phyloP scores from a whole-genome alignment of 2,113 vertebrate species.

The Callopanchax toddi region DNA sequence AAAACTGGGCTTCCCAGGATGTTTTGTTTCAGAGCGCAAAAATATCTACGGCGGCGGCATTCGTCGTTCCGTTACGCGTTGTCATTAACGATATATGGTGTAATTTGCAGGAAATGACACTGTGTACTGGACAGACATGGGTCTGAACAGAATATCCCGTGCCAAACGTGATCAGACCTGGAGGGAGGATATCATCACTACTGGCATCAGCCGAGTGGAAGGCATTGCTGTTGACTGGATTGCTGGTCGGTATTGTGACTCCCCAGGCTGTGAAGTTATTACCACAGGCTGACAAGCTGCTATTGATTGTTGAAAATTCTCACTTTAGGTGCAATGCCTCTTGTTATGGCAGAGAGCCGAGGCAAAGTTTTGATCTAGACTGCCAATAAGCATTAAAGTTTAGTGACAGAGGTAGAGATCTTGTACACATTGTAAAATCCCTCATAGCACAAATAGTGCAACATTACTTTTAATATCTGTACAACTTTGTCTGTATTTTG shows the following conservation, averaged over 20 bases:
- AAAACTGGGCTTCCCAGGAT: conserved; percentile 58
- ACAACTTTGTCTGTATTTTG: neutral
- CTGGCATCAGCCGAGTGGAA: conserved; percentile 95
- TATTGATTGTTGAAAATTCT: conserved; percentile 14
- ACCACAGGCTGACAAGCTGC: conserved; percentile 5
- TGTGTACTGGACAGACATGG: conserved; percentile 99
- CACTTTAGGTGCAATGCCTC: neutral
- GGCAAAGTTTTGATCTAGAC: conserved; percentile 2
- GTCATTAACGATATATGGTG: conserved; percentile 40
- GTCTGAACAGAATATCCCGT: conserved; percentile 94
- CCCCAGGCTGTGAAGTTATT: neutral
- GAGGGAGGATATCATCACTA: conserved; percentile 95
- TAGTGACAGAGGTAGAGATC: neutral
- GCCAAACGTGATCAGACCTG: conserved; percentile 96
- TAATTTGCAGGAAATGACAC: conserved; percentile 90
- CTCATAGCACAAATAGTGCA: neutral
- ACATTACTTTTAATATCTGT: neutral
- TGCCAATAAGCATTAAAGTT: neutral
- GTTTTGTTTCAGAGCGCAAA: conserved; percentile 47
- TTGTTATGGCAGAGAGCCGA: neutral
- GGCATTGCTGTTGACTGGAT: conserved; percentile 98
- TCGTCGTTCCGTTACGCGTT: conserved; percentile 39
- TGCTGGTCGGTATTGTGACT: conserved; percentile 82
- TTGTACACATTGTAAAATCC: neutral
- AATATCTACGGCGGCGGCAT: conserved; percentile 32